phyloP scores from a whole-genome alignment of 2,888 invertebrate species.

The Macrophya annulata region DNA sequence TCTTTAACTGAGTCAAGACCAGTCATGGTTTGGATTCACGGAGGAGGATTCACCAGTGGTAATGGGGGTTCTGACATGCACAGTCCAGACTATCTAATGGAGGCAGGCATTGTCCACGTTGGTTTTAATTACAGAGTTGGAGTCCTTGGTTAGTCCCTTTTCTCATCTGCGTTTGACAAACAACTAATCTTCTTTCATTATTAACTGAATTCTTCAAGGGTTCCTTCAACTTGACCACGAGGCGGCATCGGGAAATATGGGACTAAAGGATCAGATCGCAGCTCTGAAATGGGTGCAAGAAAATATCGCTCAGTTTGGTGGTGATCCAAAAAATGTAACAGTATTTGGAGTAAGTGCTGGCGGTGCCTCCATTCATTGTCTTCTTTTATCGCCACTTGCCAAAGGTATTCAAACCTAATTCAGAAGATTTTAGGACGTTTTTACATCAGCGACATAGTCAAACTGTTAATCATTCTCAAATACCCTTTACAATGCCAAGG shows the following conservation, averaged over 20 bases:
- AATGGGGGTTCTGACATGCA: constrained; percentile 66
- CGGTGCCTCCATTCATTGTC: constrained; percentile 61
- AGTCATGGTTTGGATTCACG: constrained; percentile 56
- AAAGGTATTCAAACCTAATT: constrained; percentile 65
- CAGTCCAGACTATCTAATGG: constrained; percentile 48
- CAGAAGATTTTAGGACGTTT: neutral
- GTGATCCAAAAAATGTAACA: constrained; percentile 71
- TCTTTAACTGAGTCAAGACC: constrained; percentile 16
- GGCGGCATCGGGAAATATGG: constrained; percentile 71
- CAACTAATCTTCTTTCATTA: constrained; percentile 63
- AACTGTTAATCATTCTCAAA: neutral
- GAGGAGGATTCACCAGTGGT: constrained; percentile 70
- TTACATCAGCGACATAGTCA: neutral
- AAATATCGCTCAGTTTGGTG: constrained; percentile 71
- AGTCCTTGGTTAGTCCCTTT: constrained; percentile 2
- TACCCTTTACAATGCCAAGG: constrained; percentile 60
- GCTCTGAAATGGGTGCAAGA: constrained; percentile 71
- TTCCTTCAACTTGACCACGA: constrained; percentile 71
- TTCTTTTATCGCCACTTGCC: constrained; percentile 66
- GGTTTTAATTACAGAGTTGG: constrained; percentile 46
- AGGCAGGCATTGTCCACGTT: constrained; percentile 31
- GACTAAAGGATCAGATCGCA: constrained; percentile 70
- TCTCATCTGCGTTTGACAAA: neutral
- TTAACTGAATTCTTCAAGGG: constrained; percentile 60
- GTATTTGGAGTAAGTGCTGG: constrained; percentile 72